A percentile compares a stretch with the other conserved stretches of the same genome.
These are phyloP conservation scores for Andrena trimmerana DNA, from an alignment of 2,888 invertebrate genomes.

Conservation along the genomic window DNA sequence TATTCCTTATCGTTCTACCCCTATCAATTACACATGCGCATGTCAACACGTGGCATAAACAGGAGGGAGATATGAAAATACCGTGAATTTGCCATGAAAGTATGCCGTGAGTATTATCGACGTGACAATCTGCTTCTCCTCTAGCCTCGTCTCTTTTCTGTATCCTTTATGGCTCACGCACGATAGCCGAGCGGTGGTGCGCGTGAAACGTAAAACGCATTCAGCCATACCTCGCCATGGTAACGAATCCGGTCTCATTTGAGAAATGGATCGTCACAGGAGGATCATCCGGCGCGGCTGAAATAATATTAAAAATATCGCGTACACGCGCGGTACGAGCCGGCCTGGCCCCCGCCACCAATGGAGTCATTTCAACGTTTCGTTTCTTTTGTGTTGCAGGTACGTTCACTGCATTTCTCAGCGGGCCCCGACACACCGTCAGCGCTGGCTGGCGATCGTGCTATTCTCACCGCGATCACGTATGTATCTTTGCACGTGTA, in stretches of 20 bases:
- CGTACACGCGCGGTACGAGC: constrained; percentile 1
- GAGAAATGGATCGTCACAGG: constrained; percentile 45
- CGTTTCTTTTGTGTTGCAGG: constrained; percentile 71
- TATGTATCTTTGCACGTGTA: constrained; percentile 70
- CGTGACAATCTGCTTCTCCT: not conserved
- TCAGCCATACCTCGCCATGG: constrained; percentile 1
- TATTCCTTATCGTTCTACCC: no score
- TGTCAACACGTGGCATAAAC: no score
- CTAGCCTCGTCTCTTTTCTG: not conserved
- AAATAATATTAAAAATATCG: constrained; percentile 34
- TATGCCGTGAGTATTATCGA: not conserved
- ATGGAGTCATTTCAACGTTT: constrained; percentile 62
- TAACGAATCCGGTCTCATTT: constrained; percentile 35
- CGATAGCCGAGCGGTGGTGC: no score
- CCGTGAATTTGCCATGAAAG: no score
- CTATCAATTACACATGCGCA: no score
- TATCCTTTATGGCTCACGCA: not conserved
- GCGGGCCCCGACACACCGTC: constrained; percentile 16
- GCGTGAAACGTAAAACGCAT: not conserved
- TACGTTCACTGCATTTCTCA: constrained; percentile 67
- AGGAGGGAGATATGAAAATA: no score
- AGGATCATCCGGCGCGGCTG: not conserved
- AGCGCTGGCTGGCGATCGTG: constrained; percentile 34
- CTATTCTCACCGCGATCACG: constrained; percentile 71
- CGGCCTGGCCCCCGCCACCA: constrained; percentile 1